phyloP scores from a whole-genome alignment of 2,113 vertebrate genomes.

The Speoplatyrhinus poulsoni region DNA sequence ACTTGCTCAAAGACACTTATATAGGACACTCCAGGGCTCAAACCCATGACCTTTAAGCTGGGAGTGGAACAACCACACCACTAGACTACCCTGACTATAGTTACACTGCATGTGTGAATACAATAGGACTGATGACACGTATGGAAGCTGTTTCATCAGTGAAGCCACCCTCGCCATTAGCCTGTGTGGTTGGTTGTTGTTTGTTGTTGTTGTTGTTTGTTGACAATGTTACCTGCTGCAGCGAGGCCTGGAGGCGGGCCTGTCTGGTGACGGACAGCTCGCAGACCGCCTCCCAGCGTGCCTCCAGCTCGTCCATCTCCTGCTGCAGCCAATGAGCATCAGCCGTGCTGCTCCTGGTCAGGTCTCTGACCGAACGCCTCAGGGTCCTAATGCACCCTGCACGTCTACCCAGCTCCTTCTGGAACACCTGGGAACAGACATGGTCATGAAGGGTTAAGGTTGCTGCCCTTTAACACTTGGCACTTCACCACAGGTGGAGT shows the following conservation, averaged over 20 bases:
- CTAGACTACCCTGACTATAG: too few relatives aligned
- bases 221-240: conserved; percentile 76
- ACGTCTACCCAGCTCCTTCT: conserved; percentile 86
- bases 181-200: neutral
- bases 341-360: conserved; percentile 76
- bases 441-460: neutral
- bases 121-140: neutral
- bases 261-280: conserved; percentile 83
- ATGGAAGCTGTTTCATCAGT: neutral
- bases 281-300: conserved; percentile 85
- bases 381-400: conserved; percentile 83
- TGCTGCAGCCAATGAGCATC: conserved; percentile 85
- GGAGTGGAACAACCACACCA: too few relatives aligned
- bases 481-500: too few relatives aligned
- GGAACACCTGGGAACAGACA: conserved; percentile 78
- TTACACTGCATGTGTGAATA: neutral
- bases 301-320: conserved; percentile 84
- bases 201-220: neutral
- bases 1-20: too few relatives aligned
- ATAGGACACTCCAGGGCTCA: too few relatives aligned
- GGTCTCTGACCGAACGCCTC: conserved; percentile 82
- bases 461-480: too few relatives aligned
- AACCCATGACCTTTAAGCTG: too few relatives aligned
- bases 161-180: too few relatives aligned
- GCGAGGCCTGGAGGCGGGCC: conserved; percentile 78